Evolutionary conservation across 2,113 vertebrate genomes (phyloP), one percentile per base, ranked within the genome.

Genomic region (Acrocephalus arundinaceus): DNA sequence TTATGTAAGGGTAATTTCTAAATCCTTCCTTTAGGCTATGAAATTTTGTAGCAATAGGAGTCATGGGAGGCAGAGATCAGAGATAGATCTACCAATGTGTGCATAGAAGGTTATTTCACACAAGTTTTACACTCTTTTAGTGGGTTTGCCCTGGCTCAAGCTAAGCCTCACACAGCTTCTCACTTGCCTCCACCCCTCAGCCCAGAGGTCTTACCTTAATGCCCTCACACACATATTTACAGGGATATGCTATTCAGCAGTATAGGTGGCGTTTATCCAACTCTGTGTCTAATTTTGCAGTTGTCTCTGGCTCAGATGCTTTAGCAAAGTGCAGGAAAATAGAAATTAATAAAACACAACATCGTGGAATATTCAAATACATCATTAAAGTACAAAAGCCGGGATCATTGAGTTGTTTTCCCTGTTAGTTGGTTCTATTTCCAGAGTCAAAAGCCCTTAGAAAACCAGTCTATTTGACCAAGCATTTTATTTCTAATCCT

Each of bases 111-210:
- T 39, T 46, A 88, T 35, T 85, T 84, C 11, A 41, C 61, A 54
- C 83, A 93, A 63, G 22, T 54, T 79, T 31, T 20, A 9, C 46
- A 57, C 49, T 87, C 5, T 48, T 71, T n/a, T 59, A 10, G 27
- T 30, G 10, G 6, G 3, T 41, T 73, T 21, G 21, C 28, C 24
- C 22, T 45, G 28, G 21, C 27, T 72, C 6, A 31, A 80, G 8
- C 39, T 80, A 35, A 68, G 8, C 15, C 9, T 25, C 45, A 48
- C 11, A 68, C 15, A 68, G 43, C 10, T 5, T 1, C 28, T 48
- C 15, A 23, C 33, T 57, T 2, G 0, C 10, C 18, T 21, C 9
- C 20, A 33, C 1, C 1, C 7, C 5, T 19, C 1, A 0, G 37
- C 9, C 8, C 17, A 5, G 16, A 1, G 0, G 11, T 30, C 6